Conservation (phyloP, 2,113 vertebrate species). For the Corvus moneduloides region DNA sequence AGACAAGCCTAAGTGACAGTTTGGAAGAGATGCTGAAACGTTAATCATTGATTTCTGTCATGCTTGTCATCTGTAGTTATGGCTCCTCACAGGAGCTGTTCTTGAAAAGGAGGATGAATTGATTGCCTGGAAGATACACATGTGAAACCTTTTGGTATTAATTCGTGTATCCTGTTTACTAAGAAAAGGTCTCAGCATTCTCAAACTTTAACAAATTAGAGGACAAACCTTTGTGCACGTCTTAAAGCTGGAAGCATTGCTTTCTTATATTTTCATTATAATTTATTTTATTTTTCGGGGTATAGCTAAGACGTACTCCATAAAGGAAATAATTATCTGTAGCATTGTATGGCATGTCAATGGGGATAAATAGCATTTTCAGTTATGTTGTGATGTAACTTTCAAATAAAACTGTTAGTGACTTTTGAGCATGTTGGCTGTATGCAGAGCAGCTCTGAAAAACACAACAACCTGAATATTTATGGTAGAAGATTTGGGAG, state of each 20-base stretch:
- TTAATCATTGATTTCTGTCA: background rate
- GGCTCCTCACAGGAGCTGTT: background rate
- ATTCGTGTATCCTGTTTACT: background rate
- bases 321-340: background rate
- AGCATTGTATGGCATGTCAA: rapidly evolving
- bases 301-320: background rate
- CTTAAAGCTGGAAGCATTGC: background rate
- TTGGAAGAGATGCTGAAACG: background rate
- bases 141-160: background rate
- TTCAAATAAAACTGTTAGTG: background rate
- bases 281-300: background rate
- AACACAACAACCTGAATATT: background rate
- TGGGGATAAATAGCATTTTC: background rate
- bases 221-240: background rate
- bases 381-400: background rate
- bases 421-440: background rate
- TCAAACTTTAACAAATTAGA: background rate
- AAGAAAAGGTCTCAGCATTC: background rate
- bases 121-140: background rate
- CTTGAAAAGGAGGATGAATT: background rate
- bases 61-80: background rate
- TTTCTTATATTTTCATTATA: background rate
- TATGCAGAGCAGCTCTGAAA: background rate
- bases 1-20: background rate
- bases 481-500: background rate